These are phyloP conservation scores for Callinectes sapidus DNA, from an alignment of 2,888 invertebrate genomes.

Conservation along the genomic window DNA sequence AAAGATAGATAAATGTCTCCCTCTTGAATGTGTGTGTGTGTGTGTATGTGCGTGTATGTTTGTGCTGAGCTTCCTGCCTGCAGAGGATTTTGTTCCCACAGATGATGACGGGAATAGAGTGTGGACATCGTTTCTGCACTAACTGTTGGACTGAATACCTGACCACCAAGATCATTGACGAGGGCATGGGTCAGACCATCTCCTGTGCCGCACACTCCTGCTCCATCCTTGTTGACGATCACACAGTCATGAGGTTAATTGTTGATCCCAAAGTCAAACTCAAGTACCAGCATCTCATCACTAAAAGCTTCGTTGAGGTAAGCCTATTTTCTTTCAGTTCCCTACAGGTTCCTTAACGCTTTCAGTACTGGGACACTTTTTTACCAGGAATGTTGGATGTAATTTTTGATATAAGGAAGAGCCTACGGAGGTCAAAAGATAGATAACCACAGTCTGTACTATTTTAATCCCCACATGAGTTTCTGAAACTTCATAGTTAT, in stretches of 20 bases:
- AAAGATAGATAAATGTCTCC: too few relatives aligned
- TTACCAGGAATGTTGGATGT: too few relatives aligned
- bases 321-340: slow-evolving; percentile 73
- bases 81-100: slow-evolving; percentile 75
- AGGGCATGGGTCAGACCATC: slow-evolving; percentile 83
- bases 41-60: neutral
- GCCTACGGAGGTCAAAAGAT: too few relatives aligned
- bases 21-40: too few relatives aligned
- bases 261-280: slow-evolving; percentile 90
- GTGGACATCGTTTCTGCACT: slow-evolving; percentile 96
- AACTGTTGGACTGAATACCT: slow-evolving; percentile 98
- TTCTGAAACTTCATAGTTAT: too few relatives aligned
- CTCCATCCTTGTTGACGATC: slow-evolving; percentile 98
- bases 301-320: slow-evolving; percentile 98
- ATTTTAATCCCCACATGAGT: too few relatives aligned
- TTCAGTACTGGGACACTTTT: too few relatives aligned
- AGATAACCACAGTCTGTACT: too few relatives aligned
- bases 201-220: slow-evolving; percentile 91
- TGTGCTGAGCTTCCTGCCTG: neutral
- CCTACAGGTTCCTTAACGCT: neutral
- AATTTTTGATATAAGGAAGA: too few relatives aligned
- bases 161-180: slow-evolving; percentile 98
- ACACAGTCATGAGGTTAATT: slow-evolving; percentile 93
- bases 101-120: slow-evolving; percentile 97
- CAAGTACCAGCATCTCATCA: slow-evolving; percentile 97